A percentile compares a stretch with the other conserved stretches of the same genome.
phyloP scores from a whole-genome alignment of 1,140 invertebrate species.

The Uloborus diversus region DNA sequence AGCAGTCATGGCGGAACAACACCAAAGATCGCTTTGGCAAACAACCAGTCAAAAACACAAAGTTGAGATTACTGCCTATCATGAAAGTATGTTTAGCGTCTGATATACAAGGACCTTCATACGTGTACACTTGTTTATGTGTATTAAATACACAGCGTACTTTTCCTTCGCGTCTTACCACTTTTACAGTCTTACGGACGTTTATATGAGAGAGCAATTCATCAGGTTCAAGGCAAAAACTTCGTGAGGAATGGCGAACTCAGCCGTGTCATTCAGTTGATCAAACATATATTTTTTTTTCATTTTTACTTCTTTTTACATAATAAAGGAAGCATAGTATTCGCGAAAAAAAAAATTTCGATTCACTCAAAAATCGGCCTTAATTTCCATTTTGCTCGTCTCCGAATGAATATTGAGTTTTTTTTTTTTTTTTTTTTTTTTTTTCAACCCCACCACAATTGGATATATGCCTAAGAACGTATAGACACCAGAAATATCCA shows the following conservation, averaged over 20 bases:
- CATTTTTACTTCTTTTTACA: no score
- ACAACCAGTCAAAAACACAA: slow-evolving; percentile 44
- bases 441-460: no score
- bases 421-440: no score
- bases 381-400: no score
- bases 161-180: background rate
- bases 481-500: no score
- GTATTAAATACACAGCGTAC: slow-evolving; percentile 46
- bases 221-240: background rate
- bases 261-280: background rate
- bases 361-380: background rate
- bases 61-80: slow-evolving; percentile 41
- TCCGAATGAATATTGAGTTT: no score
- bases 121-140: slow-evolving; percentile 46
- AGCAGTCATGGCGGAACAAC: slow-evolving; percentile 28
- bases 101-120: slow-evolving; percentile 47
- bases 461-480: no score
- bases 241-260: slow-evolving; percentile 3
- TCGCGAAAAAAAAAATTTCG: background rate
- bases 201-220: no score
- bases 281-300: background rate
- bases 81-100: slow-evolving; percentile 35
- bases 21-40: slow-evolving; percentile 23
- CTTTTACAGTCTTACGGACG: slow-evolving; percentile 22
- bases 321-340: no score